Base-by-base conservation (phyloP, 2,113 vertebrate species). In the Centropristis striata region DNA sequence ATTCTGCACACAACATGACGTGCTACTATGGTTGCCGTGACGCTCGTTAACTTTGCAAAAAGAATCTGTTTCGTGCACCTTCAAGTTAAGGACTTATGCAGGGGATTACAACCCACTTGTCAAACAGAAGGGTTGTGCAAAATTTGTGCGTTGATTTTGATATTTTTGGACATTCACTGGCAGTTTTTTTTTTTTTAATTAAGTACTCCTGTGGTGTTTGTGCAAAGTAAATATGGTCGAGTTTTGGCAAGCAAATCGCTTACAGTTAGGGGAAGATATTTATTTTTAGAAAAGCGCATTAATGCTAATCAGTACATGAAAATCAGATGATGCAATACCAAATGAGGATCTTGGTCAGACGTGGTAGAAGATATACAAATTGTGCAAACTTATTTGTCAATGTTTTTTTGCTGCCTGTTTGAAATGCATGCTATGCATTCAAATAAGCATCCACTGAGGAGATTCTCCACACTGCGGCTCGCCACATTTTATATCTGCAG, bases 1-100 rank as follows among this genome's bases (percentile, higher is more conserved):
- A 87, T 87, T 88, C 86, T 74, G 57, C 69, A 80, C 80, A 86
- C 86, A 82, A 77, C 81, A 78, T 71, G 71, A 76, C 42, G 18
- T 77, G 71, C 71, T 66, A 53, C 77, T 63, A 39, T 59, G 39
- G 32, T 68, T 60, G 66, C 46, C 68, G 36, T 68, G 73, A 66
- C 16, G 27, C 36, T 78, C 37, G 53, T 71, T 72, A 75, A 46
- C n/a, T 18, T n/a, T 42, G 65, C 36, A 37, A 60, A 58, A 78
- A 14, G 2, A 64, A 54, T 32, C 5, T 16, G 41, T 23, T 59
- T 46, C 28, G 8, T 63, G 42, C n/a, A 46, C 23, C 41, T 68
- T 15, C 42, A 50, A 36, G 54, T 71, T 37, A 39, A 54, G 53
- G 71, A 63, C 68, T 71, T 21, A 28, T 32, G 20, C 16, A 2